Evolutionary conservation across 2,113 vertebrate genomes (phyloP).

Genomic region (Candoia aspera): DNA sequence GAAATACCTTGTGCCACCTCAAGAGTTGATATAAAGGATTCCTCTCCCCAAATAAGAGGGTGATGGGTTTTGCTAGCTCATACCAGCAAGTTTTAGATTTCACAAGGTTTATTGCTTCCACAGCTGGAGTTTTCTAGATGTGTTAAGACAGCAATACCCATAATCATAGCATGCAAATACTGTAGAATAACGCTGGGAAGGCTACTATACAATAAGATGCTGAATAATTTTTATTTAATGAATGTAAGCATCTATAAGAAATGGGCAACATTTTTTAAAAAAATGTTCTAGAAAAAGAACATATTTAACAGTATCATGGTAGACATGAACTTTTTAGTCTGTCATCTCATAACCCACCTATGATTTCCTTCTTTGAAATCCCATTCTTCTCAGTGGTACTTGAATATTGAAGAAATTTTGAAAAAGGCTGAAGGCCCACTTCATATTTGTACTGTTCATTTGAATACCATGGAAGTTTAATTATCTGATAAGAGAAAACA

Average conservation of each 20-base stretch:
- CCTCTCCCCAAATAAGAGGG: background rate
- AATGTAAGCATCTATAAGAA: slow-evolving; percentile 10
- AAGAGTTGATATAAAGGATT: background rate
- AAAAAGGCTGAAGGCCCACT: slow-evolving; percentile 49
- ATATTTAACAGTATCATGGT: slow-evolving; percentile 51
- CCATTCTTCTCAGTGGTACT: slow-evolving; percentile 21
- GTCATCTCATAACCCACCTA: slow-evolving; percentile 44
- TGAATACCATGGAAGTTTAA: slow-evolving; percentile 73
- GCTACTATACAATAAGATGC: background rate
- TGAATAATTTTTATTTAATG: background rate
- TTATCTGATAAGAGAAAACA: slow-evolving; percentile 73
- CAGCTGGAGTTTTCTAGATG: background rate
- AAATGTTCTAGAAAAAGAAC: slow-evolving; percentile 26
- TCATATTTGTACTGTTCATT: slow-evolving; percentile 51
- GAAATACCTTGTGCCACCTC: background rate
- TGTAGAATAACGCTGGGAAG: background rate
- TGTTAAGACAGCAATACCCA: background rate
- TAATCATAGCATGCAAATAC: background rate
- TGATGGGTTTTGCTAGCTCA: background rate
- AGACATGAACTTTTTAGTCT: slow-evolving; percentile 57
- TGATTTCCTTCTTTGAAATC: slow-evolving; percentile 32
- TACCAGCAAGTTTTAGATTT: background rate
- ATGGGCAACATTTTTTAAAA: too few relatives aligned
- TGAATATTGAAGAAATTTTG: slow-evolving; percentile 55
- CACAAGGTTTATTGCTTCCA: background rate